Evolutionary conservation across 2,113 vertebrate genomes (phyloP).

Genomic region (Otocyon megalotis): DNA sequence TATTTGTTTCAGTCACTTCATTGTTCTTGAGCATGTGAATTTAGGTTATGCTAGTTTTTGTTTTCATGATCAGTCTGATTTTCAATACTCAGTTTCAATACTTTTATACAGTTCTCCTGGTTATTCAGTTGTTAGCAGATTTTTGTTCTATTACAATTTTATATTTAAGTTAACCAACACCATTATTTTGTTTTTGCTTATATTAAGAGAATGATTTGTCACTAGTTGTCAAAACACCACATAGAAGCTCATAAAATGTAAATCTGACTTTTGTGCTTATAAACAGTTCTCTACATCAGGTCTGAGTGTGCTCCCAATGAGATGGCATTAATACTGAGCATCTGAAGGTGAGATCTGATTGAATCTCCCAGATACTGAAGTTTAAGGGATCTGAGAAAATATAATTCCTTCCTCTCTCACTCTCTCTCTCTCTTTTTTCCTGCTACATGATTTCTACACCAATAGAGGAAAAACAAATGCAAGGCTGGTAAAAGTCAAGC

Average conservation of each 20-base stretch:
- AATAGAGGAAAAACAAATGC: neutral
- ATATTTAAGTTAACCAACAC: constrained; percentile 44
- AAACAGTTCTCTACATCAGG: neutral
- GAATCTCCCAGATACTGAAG: neutral
- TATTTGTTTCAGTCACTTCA: neutral
- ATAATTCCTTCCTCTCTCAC: neutral
- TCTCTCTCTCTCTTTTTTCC: neutral
- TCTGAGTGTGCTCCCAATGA: neutral
- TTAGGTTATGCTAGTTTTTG: neutral
- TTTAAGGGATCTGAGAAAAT: neutral
- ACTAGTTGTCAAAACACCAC: constrained; percentile 44
- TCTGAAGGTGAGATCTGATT: neutral
- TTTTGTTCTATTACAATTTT: constrained; percentile 51
- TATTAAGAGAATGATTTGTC: constrained; percentile 47
- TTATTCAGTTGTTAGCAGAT: constrained; percentile 20
- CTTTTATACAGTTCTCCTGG: neutral
- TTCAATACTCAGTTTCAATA: neutral
- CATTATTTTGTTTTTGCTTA: constrained; percentile 56
- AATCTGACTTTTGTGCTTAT: neutral
- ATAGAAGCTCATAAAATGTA: neutral
- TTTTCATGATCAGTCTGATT: neutral
- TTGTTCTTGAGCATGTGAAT: neutral
- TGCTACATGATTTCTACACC: neutral
- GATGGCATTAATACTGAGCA: neutral
- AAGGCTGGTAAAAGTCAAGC: neutral